Evolutionary conservation across 2,888 invertebrate species (phyloP).

Genomic region (Metellina segmentata): DNA sequence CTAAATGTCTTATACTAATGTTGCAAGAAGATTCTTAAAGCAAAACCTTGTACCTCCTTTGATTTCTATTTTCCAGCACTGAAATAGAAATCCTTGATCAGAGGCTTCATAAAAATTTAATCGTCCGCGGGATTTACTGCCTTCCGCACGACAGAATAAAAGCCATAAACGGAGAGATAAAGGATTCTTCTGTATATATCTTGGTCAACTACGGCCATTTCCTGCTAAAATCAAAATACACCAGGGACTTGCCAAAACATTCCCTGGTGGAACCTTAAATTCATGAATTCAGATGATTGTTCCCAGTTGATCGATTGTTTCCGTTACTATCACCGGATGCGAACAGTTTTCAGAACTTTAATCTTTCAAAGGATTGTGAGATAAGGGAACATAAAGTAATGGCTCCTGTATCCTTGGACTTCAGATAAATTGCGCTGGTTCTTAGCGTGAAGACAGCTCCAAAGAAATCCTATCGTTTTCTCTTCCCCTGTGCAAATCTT

Average conservation of each 20-base stretch:
- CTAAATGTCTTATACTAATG: too few relatives aligned
- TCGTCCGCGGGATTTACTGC: conserved; percentile 49
- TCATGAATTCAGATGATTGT: conserved; percentile 68
- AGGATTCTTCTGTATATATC: conserved; percentile 51
- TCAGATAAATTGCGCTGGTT: conserved; percentile 48
- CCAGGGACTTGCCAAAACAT: conserved; percentile 47
- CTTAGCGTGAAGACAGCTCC: conserved; percentile 26
- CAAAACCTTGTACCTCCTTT: background rate
- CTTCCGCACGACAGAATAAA: conserved; percentile 48
- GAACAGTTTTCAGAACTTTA: conserved; percentile 68
- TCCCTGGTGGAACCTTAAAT: conserved; percentile 63
- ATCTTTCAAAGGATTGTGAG: conserved; percentile 61
- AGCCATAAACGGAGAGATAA: conserved; percentile 59
- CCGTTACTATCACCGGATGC: conserved; percentile 55
- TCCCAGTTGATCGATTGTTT: conserved; percentile 67
- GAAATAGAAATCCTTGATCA: conserved; percentile 12
- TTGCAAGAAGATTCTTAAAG: background rate
- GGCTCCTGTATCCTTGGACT: conserved; percentile 46
- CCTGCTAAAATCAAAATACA: conserved; percentile 62
- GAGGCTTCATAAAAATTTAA: conserved; percentile 55
- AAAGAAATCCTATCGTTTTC: conserved; percentile 41
- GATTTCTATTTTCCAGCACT: background rate
- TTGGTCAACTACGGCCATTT: conserved; percentile 59
- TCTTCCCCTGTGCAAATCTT: background rate
- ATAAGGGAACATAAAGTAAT: conserved; percentile 64